phyloP scores from a whole-genome alignment of 2,888 invertebrate species.

The Athrips mouffetella region DNA sequence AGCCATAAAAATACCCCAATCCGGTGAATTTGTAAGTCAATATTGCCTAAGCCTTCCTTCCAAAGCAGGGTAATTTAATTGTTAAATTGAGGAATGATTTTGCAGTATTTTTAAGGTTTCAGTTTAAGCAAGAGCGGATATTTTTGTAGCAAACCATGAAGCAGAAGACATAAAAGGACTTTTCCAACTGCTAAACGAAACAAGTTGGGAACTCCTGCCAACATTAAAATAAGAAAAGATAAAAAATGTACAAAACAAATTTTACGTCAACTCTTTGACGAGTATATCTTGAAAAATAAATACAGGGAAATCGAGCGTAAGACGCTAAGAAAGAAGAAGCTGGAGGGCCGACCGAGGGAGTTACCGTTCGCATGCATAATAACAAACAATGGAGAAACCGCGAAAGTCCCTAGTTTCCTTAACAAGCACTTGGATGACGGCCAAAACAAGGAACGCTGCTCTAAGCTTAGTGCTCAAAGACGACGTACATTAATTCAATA shows the following conservation, averaged over 20 bases:
- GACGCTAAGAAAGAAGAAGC: neutral
- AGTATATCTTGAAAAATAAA: too few relatives aligned
- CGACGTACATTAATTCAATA: neutral
- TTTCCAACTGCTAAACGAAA: too few relatives aligned
- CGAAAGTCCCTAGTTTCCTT: constrained; percentile 64
- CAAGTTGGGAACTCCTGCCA: too few relatives aligned
- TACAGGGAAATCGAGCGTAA: neutral
- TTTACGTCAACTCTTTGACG: too few relatives aligned
- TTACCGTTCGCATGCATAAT: constrained; percentile 46
- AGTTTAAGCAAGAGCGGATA: neutral
- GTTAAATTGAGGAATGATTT: neutral
- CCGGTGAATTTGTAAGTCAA: constrained; percentile 28
- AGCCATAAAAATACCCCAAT: constrained; percentile 37
- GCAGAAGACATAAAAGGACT: too few relatives aligned
- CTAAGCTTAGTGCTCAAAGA: constrained; percentile 34
- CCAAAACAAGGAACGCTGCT: constrained; percentile 61
- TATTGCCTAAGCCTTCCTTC: constrained; percentile 18
- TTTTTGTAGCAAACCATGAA: too few relatives aligned
- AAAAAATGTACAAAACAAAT: too few relatives aligned
- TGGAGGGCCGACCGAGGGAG: constrained; percentile 9
- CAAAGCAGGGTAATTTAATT: constrained; percentile 14
- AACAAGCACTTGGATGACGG: constrained; percentile 68
- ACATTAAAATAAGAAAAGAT: too few relatives aligned
- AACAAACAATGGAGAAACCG: constrained; percentile 57
- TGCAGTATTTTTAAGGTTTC: neutral